Base-by-base conservation (phyloP, 37 sponge, comb jelly and placozoan genomes). In the Spongilla lacustris region DNA sequence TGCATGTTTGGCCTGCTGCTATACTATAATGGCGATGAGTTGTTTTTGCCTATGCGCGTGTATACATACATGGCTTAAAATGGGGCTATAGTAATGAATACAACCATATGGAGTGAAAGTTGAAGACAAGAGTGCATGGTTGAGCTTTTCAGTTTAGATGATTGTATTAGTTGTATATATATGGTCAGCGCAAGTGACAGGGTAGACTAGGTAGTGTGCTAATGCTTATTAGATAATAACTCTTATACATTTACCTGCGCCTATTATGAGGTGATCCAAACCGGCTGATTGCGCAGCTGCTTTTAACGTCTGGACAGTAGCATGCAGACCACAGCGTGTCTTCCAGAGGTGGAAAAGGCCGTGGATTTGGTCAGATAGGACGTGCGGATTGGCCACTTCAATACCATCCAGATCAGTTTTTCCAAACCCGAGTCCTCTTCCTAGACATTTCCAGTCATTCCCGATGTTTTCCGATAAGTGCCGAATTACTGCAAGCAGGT, bases 391-490 rank as follows among this genome's bases (percentile, higher is more conserved):
- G 26, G 28, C 75, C 26, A 76, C 67, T 29, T 76, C 70, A 76
- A 88, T 88, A 0, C 83, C 69, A 26, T 81, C 88, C 10, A 81
- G 75, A 28, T 88, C 88, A 21, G 88, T 88, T 8, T 6, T 21
- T 0, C 48, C 46, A 0, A 88, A 30, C 4, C 41, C 36, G 50
- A 88, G 76, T 31, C 36, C 50, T 58, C 84, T 36, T 22, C 83
- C 88, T 24, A 88, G 68, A 14, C 24, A 21, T 72, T 82, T 88
- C 88, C 88, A 88, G 38, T 82, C 71, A 6, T 3, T 0, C 23
- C 88, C 88, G 69, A 88, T 36, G 22, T 82, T 48, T 10, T 75
- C 70, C 6, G 49, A 50, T 24, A 88, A 30, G 23, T 27, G 41
- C 23, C 23, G 14, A 5, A 88, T 58, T 17, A 58, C 58, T 58